A percentile compares a stretch with the other conserved stretches of the same genome.
These are phyloP conservation scores for Scaptomyza montana DNA, from an alignment of 1,140 invertebrate genomes.

Conservation along the genomic window DNA sequence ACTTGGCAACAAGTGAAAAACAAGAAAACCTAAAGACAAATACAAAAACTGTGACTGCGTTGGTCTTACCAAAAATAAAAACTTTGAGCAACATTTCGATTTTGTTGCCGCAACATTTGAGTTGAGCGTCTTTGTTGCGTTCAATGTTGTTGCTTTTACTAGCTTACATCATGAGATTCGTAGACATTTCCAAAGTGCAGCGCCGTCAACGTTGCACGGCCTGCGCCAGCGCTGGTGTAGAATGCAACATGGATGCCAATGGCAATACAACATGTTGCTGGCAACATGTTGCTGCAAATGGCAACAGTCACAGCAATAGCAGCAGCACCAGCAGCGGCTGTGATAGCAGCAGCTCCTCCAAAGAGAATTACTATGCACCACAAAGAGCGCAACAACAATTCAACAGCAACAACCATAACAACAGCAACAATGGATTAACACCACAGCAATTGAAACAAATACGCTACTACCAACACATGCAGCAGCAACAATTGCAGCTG, in stretches of 20 bases:
- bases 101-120: conserved; percentile 61
- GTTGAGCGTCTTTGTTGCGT: conserved; percentile 13
- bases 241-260: conserved; percentile 58
- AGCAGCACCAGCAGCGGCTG: conserved; percentile 78
- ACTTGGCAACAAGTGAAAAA: conserved; percentile 62
- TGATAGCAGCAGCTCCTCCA: conserved; percentile 75
- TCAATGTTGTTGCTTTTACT: conserved; percentile 83
- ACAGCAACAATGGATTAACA: conserved; percentile 58
- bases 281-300: conserved; percentile 63
- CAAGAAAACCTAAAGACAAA: neutral
- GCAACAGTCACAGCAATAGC: conserved; percentile 41
- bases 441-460: conserved; percentile 75
- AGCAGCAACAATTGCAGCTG: conserved; percentile 76
- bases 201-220: conserved; percentile 55
- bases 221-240: conserved; percentile 57
- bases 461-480: conserved; percentile 77
- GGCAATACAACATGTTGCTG: conserved; percentile 58
- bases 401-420: conserved; percentile 45
- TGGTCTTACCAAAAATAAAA: conserved; percentile 74
- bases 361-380: conserved; percentile 71
- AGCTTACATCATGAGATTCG: conserved; percentile 81
- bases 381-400: conserved; percentile 42
- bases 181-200: conserved; percentile 82
- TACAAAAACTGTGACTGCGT: conserved; percentile 51
- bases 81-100: conserved; percentile 29